Conservation (phyloP, 2,797 vertebrate species). For the Allobates femoralis region DNA sequence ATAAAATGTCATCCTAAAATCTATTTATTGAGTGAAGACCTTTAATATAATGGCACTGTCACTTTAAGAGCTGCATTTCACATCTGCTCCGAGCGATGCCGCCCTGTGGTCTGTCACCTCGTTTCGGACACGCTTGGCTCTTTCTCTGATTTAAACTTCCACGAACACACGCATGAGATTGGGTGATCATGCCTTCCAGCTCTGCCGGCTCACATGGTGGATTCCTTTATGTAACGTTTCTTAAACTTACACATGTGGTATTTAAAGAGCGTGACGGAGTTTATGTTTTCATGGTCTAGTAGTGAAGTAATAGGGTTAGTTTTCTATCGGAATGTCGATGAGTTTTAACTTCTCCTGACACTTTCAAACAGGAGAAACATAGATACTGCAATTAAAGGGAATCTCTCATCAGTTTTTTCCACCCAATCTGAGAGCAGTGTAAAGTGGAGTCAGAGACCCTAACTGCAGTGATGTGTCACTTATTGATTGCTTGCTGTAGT, state of each 20-base stretch:
- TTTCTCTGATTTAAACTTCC: background rate
- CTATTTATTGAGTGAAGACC: background rate
- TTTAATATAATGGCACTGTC: background rate
- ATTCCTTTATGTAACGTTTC: background rate
- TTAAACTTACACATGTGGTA: slow-evolving; percentile 1
- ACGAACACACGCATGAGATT: background rate
- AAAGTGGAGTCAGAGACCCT: too few species aligned
- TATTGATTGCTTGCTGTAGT: too few species aligned
- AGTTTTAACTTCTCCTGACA: background rate
- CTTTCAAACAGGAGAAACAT: background rate
- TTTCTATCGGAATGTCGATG: background rate
- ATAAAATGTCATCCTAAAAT: too few species aligned
- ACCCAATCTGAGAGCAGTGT: too few species aligned
- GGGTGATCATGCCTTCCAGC: background rate
- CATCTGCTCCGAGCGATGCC: too few species aligned
- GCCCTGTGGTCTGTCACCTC: background rate
- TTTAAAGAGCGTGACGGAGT: background rate
- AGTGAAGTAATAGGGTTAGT: background rate
- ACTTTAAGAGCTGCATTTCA: background rate
- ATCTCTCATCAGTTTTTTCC: too few species aligned
- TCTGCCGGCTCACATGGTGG: background rate
- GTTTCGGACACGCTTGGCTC: background rate
- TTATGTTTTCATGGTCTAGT: slow-evolving; percentile 19
- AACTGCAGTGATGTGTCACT: too few species aligned
- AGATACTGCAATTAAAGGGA: too few species aligned